Conservation (phyloP, 2,797 vertebrate species). For the Petrocephalus schoutedeni region DNA sequence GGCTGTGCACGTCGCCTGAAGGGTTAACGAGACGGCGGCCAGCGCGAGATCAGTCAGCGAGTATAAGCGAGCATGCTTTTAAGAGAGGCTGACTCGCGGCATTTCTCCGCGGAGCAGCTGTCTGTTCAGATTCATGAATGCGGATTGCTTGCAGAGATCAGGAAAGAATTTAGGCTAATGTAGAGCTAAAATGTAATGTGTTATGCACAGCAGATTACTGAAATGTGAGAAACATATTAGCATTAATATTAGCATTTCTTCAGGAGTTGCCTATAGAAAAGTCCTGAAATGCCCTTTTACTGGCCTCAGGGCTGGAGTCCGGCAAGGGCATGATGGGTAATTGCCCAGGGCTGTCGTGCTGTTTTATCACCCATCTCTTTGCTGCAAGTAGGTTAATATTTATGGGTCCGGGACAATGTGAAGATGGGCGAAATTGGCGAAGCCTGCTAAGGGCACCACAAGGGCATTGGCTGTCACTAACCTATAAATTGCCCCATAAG, state of each 20-base stretch:
- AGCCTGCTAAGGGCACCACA: neutral
- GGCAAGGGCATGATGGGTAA: neutral
- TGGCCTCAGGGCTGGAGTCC: neutral
- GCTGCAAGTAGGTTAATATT: neutral
- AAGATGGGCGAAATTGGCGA: neutral
- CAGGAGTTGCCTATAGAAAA: neutral
- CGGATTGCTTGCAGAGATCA: neutral
- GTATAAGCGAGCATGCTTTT: neutral
- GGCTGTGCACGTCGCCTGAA: neutral
- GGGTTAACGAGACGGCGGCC: neutral
- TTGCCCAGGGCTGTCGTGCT: neutral
- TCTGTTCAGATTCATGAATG: neutral
- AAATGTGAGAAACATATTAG: neutral
- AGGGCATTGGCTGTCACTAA: neutral
- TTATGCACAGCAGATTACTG: neutral
- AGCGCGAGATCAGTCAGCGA: neutral
- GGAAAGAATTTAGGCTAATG: neutral
- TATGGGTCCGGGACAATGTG: neutral
- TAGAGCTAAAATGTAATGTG: neutral
- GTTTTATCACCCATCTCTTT: neutral
- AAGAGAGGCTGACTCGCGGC: neutral
- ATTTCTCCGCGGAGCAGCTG: neutral
- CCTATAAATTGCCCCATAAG: neutral
- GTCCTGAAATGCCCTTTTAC: neutral
- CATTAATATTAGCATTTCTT: neutral